phyloP scores from a whole-genome alignment of 2,113 vertebrate genomes.

The Nycticorax nycticorax region DNA sequence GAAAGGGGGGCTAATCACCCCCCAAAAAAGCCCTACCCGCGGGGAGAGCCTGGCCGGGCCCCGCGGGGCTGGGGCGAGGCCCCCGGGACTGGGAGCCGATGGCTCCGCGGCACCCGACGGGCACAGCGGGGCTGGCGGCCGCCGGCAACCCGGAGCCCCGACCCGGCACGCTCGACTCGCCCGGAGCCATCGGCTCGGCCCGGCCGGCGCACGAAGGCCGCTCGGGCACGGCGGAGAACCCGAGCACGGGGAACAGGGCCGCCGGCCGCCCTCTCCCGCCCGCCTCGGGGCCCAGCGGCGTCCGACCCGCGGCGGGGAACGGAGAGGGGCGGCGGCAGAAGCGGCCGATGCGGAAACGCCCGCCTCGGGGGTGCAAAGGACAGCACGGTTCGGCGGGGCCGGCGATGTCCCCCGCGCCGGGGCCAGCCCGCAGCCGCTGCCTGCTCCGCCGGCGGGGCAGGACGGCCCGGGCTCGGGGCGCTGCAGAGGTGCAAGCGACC shows the following conservation, averaged over 20 bases:
- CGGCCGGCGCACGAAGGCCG: neutral
- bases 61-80: neutral
- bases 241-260: neutral
- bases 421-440: neutral
- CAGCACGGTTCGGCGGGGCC: neutral
- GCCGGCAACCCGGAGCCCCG: neutral
- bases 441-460: neutral
- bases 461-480: too few species aligned
- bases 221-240: neutral
- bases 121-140: neutral
- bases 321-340: neutral
- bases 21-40: accelerated
- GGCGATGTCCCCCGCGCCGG: neutral
- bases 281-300: neutral
- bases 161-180: neutral
- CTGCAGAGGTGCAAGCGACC: neutral
- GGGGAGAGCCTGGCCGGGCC: neutral
- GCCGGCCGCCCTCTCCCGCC: neutral
- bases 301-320: neutral
- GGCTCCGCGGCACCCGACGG: neutral
- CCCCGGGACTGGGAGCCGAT: neutral
- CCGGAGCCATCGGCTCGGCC: neutral
- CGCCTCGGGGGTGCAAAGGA: neutral
- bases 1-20: neutral
- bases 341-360: neutral